These are phyloP conservation scores for Caenorhabditis elegans DNA, from an alignment of 1,140 invertebrate species.

Conservation along the genomic window DNA sequence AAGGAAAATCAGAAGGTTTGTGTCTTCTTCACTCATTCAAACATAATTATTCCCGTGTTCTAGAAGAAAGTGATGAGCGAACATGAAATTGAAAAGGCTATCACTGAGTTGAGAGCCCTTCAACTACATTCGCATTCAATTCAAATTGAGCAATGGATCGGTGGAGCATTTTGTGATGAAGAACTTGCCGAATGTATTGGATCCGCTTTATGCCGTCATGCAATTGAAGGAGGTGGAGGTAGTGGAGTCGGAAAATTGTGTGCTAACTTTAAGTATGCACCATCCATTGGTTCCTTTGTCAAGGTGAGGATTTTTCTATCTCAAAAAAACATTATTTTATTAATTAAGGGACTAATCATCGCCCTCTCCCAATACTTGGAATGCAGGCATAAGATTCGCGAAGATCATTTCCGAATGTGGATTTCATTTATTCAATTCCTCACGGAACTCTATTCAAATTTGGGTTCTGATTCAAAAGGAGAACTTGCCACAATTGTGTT, in stretches of 20 bases:
- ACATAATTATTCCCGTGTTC: not conserved
- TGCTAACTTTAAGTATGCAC: conserved; percentile 30
- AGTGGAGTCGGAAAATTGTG: conserved; percentile 35
- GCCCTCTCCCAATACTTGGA: conserved; percentile 58
- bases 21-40: not conserved
- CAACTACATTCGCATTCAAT: not conserved
- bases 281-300: conserved; percentile 1
- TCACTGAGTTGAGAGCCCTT: conserved; percentile 4
- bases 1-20: conserved; percentile 35
- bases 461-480: conserved; percentile 56
- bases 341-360: conserved; percentile 49
- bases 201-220: conserved; percentile 36
- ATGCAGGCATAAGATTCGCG: conserved; percentile 56
- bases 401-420: conserved; percentile 57
- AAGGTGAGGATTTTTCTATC: not conserved
- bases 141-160: conserved; percentile 2
- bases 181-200: conserved; percentile 42
- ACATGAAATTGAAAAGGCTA: conserved; percentile 30
- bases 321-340: not conserved
- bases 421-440: conserved; percentile 59
- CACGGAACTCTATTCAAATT: conserved; percentile 56
- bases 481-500: conserved; percentile 58
- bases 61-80: conserved; percentile 41
- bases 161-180: conserved; percentile 40
- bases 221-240: conserved; percentile 40